Base-by-base conservation (phyloP, 2,888 invertebrate genomes). In the Cinara cedri region DNA sequence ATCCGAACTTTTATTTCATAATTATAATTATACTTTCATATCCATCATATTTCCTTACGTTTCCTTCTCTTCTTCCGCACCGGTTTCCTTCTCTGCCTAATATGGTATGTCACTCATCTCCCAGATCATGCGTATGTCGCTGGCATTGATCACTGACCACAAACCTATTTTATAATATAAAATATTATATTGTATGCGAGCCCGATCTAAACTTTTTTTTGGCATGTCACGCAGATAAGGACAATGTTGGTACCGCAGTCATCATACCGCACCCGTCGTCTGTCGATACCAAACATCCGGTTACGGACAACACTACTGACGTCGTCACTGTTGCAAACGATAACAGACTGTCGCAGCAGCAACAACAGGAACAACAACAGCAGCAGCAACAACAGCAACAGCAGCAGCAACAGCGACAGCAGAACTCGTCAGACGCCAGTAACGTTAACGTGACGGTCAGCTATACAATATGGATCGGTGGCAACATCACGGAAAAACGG, bases 401-500 rank as follows among this genome's bases (percentile, higher is more conserved):
- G 3, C 3, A 13, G 11, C n/a, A 49, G 11, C 24, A 19, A 11
- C 26, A 19, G 13, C 62, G 49, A 3, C 72, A 72, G 34, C 16
- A 16, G 26, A 6, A 62, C 34, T 57, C n/a, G 42, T 13, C 66
- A 84, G 54, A 19, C 26, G 55, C 26, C 13, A 49, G n/a, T 13
- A 51, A 55, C 51, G 63, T 54, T 84, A 57, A 93, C 85, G 91
- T 93, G 1, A 91, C 92, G 26, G 91, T 93, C 84, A 92, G 92
- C 0, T 95, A 95, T 87, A 93, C 94, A 0, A 88, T 95, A 46
- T 95, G 95, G 95, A 92, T 95, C 46, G 95, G 94, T 82, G 92
- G 92, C 82, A 93, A 94, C 85, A 91, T 93, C 75, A 92, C 93
- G 63, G 93, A 94, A 84, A 92, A 92, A 85, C 91, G 91, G 85